A percentile compares a stretch with the other conserved stretches of the same genome.
Conservation (phyloP, 2,113 vertebrate species). For the Pygoscelis antarcticus region DNA sequence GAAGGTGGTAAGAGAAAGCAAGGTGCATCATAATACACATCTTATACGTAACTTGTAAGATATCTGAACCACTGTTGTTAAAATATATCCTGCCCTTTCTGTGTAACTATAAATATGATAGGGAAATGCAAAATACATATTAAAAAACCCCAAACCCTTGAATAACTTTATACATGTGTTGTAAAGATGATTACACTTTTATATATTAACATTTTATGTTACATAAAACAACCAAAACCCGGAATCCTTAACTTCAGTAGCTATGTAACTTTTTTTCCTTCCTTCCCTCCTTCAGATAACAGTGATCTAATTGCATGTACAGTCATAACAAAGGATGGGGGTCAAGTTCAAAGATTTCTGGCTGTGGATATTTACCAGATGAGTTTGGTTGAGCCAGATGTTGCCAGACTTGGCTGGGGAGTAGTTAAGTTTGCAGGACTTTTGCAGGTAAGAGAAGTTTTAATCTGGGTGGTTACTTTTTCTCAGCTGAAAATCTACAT, state of each 20-base stretch:
- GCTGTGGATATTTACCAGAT: conserved; percentile 98
- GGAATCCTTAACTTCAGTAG: background rate
- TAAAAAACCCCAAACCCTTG: background rate
- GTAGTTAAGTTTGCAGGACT: conserved; percentile 97
- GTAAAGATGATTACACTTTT: background rate
- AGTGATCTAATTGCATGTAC: conserved; percentile 97
- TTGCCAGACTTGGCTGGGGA: conserved; percentile 95
- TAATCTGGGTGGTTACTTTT: background rate
- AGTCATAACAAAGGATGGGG: conserved; percentile 91
- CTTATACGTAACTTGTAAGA: background rate
- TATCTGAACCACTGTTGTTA: background rate
- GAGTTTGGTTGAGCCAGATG: conserved; percentile 95
- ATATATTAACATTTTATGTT: background rate
- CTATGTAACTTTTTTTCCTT: background rate
- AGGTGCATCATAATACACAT: background rate
- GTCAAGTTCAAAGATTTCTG: conserved; percentile 93
- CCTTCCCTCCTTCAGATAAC: conserved; percentile 82
- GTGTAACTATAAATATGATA: background rate
- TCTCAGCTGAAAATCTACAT: background rate
- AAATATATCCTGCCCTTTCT: background rate
- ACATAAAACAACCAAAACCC: background rate
- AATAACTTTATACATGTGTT: background rate
- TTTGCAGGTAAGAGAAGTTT: conserved; percentile 80
- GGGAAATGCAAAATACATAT: background rate
- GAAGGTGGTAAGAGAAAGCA: background rate